Base-by-base conservation (phyloP, 2,797 vertebrate species). In the Acanthurus lineatus region DNA sequence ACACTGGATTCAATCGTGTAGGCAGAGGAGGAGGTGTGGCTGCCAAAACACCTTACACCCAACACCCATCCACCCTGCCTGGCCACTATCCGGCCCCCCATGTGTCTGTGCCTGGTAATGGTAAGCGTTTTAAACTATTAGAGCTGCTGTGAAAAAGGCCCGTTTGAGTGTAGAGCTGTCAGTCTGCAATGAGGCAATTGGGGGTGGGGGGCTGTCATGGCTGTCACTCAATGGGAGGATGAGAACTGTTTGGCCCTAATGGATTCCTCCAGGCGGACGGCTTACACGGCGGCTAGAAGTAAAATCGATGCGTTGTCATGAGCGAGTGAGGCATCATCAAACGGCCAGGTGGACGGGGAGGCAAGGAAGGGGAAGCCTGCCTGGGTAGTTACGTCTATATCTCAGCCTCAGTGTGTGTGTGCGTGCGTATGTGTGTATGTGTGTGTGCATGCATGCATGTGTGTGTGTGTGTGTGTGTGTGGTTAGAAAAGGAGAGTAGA, bases 231-330 rank as follows among this genome's bases (percentile, higher is more conserved):
- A 94, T 94, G 94, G 94, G 86, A 91, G 96, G 97, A 99, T 97
- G 96, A 97, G 96, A 97, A 96, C 95, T 97, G 97, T 97, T 97
- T 97, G 97, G 91, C 96, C 90, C 96, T 97, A 97, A 99, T 98
- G 97, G 97, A 97, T 98, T 97, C 97, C 97, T 97, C 96, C 96
- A 97, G 97, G 93, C 95, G 95, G 96, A 97, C 93, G 96, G 96
- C 96, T 97, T 96, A 96, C 96, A 95, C 96, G 93, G 95, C 93
- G 93, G 95, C 95, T 94, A 94, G 97, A 97, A 97, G 96, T 96
- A 96, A 97, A 98, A 98, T 98, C 97, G 96, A 97, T 98, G 97
- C 96, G 96, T 97, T 98, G 97, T 98, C 97, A 97, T 97, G 97
- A 97, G 97, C 91, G 90, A 96, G 96, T 95, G 88, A 92, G 86